These are phyloP conservation scores for Theropithecus gelada DNA, from an alignment of 2,113 vertebrate species.

Conservation along the genomic window DNA sequence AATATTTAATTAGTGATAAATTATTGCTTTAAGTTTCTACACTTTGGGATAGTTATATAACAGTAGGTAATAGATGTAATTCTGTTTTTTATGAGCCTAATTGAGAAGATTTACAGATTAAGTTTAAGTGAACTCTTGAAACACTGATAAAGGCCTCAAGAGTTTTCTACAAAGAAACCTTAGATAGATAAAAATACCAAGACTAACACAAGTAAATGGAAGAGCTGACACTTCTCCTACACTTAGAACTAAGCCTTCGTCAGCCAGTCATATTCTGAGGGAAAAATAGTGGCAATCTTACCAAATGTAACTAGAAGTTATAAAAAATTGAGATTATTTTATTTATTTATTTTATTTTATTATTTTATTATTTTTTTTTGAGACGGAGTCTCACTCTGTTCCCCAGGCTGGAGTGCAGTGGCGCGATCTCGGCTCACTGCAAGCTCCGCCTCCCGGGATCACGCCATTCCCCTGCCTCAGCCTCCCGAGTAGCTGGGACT, in stretches of 20 bases:
- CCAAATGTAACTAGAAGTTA: conserved; percentile 33
- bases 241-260: not conserved
- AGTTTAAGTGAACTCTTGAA: conserved; percentile 41
- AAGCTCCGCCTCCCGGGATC: too few relatives aligned
- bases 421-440: too few relatives aligned
- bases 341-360: too few relatives aligned
- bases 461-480: too few relatives aligned
- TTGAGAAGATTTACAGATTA: conserved; percentile 46
- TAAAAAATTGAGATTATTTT: not conserved
- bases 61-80: conserved; percentile 24
- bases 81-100: not conserved
- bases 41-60: not conserved
- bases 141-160: not conserved
- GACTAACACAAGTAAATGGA: not conserved
- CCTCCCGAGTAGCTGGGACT: too few relatives aligned
- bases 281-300: not conserved
- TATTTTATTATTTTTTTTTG: too few relatives aligned
- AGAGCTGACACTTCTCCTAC: not conserved
- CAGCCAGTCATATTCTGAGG: not conserved
- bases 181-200: conserved; percentile 27
- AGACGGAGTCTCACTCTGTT: too few relatives aligned
- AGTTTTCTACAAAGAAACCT: conserved; percentile 21
- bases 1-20: not conserved
- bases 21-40: not conserved
- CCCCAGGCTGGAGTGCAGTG: too few relatives aligned